These are phyloP conservation scores for Alligator sinensis DNA, from an alignment of 2,113 vertebrate genomes.

Conservation along the genomic window DNA sequence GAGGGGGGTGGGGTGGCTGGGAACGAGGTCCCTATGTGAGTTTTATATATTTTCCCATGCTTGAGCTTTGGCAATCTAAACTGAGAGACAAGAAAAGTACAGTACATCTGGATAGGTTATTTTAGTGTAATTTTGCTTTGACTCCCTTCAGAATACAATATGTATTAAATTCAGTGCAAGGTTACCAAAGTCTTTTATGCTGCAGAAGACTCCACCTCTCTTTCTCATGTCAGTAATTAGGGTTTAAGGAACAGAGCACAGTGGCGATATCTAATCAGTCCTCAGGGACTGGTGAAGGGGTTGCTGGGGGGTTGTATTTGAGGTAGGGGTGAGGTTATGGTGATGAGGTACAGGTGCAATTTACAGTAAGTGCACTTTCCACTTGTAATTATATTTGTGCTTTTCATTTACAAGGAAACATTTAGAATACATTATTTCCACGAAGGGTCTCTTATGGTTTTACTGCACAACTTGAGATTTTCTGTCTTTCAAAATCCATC, in stretches of 20 bases:
- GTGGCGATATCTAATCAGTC: not conserved
- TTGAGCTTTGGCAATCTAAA: conserved; percentile 6
- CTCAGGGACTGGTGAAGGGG: not conserved
- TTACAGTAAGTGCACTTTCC: not conserved
- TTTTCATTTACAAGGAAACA: conserved; percentile 18
- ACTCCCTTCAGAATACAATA: conserved; percentile 22
- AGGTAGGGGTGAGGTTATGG: not conserved
- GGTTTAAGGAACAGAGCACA: not conserved
- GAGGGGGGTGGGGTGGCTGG: rapidly evolving
- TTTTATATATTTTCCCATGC: not conserved
- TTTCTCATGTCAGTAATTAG: conserved; percentile 17
- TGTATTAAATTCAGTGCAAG: conserved; percentile 11
- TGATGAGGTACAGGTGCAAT: not conserved
- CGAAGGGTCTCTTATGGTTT: not conserved
- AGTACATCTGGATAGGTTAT: not conserved
- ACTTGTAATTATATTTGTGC: conserved; percentile 7
- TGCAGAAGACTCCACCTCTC: not conserved
- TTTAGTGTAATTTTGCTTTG: conserved; percentile 9
- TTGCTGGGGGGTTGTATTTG: not conserved
- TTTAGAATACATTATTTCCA: not conserved
- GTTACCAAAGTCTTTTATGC: not conserved
- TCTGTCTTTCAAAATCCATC: conserved; percentile 30
- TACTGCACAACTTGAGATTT: not conserved
- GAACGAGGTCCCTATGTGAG: not conserved
- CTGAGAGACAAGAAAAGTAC: conserved; percentile 1